Percentiles rank a stretch among this genome's conserved stretches.
These are phyloP conservation scores for Spilogale gracilis DNA, from an alignment of 2,113 vertebrate genomes.

Conservation along the genomic window DNA sequence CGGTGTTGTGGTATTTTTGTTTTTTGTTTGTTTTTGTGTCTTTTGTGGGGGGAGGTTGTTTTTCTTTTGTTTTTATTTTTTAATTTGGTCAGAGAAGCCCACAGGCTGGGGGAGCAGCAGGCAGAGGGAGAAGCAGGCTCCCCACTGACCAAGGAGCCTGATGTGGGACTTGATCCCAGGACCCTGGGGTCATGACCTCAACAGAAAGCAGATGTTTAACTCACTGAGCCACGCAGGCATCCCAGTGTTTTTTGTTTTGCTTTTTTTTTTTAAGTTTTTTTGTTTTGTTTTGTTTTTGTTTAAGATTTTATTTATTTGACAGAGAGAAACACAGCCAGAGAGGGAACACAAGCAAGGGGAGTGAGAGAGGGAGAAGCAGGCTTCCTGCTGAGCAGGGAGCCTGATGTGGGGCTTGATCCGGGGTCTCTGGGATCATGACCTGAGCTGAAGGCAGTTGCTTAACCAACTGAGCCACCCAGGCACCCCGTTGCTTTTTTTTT, in stretches of 20 bases:
- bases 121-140: not conserved
- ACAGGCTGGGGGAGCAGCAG: too few relatives aligned
- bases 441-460: not conserved
- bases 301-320: too few relatives aligned
- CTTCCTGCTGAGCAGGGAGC: not conserved
- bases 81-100: not conserved
- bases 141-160: not conserved
- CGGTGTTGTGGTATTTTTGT: not conserved
- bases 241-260: not conserved
- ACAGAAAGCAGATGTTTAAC: not conserved
- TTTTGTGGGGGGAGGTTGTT: not conserved
- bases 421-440: not conserved
- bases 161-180: not conserved
- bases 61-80: not conserved
- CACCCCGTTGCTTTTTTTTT: not conserved
- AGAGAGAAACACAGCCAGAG: too few relatives aligned
- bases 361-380: not conserved
- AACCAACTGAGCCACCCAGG: not conserved
- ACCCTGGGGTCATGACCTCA: not conserved
- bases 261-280: not conserved
- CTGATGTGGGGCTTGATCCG: not conserved
- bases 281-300: too few relatives aligned
- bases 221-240: not conserved
- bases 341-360: too few relatives aligned
- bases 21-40: not conserved